Evolutionary conservation across 2,797 vertebrate genomes (phyloP), one percentile per base, ranked within the genome.

Genomic region (Spinus olivaceus): DNA sequence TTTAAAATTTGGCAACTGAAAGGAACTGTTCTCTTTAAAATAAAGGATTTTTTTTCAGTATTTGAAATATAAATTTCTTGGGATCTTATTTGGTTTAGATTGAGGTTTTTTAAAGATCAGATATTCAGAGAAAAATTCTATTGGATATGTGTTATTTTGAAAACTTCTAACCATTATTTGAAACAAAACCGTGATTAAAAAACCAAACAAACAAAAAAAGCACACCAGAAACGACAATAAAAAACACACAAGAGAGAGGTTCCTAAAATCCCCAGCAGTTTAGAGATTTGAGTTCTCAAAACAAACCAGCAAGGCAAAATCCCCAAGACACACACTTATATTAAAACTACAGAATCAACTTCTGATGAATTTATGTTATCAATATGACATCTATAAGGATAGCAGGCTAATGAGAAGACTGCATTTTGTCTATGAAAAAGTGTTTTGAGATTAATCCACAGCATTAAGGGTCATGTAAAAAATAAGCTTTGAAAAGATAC

Each of bases 81-180:
- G 10, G 6, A 11, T 56, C 25, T 61, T 53, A 54, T 4, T 20
- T 65, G 6, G 8, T 60, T 77, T 42, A 8, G 42, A 81, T 41
- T 33, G 7, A 17, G 3, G 21, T 14, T 51, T 63, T 66, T 61
- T 37, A 17, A 53, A 81, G 27, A 63, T 41, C 19, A 82, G 10
- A 32, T 20, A 22, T n/a, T 77, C 65, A 61, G 2, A 74, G 22
- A 87, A 59, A 59, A 80, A 74, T 69, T 8, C 8, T 51, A 22
- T 2, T 20, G 7, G 15, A 53, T 73, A 46, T 0, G 0, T 11
- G 2, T 12, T 84, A 76, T 37, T 93, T 61, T 67, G 70, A 96
- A 94, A 96, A 96, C 69, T 96, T 97, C 15, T 61, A 91, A 94
- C 53, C 41, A 49, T 59, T 74, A 69, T 66, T 87, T 74, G 22